Evolutionary conservation across 37 sponge, comb jelly and placozoan genomes (phyloP).

Genomic region (Spongilla lacustris): DNA sequence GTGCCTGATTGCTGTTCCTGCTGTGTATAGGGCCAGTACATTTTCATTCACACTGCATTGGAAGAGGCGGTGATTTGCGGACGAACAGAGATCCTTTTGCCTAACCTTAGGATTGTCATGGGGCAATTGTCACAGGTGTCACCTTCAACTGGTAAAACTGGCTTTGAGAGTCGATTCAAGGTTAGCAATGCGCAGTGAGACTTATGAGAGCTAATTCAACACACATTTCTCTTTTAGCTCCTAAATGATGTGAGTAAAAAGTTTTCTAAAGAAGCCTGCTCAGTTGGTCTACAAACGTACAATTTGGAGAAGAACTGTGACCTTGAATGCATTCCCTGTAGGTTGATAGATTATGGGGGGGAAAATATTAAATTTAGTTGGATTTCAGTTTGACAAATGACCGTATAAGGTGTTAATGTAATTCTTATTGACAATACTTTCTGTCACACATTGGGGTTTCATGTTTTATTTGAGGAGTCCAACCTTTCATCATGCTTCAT

Average conservation of each 20-base stretch:
- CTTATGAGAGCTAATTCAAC: neutral
- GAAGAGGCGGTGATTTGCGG: neutral
- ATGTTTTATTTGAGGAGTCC: too few species aligned
- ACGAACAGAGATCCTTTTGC: neutral
- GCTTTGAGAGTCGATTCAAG: neutral
- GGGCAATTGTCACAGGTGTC: neutral
- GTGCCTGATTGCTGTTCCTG: neutral
- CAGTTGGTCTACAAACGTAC: constrained; percentile 28
- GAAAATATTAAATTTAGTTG: neutral
- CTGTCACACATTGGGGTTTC: too few species aligned
- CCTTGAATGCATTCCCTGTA: neutral
- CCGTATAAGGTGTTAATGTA: too few species aligned
- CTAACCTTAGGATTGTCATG: neutral
- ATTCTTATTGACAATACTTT: too few species aligned
- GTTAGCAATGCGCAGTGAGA: neutral
- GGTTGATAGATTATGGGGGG: neutral
- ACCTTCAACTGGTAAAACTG: neutral
- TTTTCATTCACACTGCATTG: neutral
- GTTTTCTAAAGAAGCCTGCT: constrained; percentile 28
- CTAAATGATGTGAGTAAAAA: neutral
- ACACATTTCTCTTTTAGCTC: neutral
- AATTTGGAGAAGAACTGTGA: constrained; percentile 60
- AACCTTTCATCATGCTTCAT: too few species aligned
- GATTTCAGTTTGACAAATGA: neutral
- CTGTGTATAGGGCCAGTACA: neutral